These are phyloP conservation scores for Montipora capricornis DNA, from an alignment of 64 coral and sea anemone genomes.

Conservation along the genomic window DNA sequence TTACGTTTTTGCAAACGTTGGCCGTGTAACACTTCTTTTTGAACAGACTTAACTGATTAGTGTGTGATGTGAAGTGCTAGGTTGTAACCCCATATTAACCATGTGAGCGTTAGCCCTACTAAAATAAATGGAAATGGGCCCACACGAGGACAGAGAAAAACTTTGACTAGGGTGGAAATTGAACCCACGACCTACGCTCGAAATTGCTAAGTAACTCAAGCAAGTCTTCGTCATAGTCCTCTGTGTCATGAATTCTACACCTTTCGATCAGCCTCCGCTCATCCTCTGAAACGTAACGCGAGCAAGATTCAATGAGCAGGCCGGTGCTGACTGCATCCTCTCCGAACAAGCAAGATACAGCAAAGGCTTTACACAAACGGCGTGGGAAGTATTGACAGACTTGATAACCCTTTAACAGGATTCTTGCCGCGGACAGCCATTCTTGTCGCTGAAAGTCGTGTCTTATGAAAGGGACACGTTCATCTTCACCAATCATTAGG, in stretches of 20 bases:
- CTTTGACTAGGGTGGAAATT: no score
- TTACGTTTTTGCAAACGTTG: no score
- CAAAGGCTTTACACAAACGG: constrained; percentile 25
- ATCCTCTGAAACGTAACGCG: neutral
- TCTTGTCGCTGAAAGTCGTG: constrained; percentile 52
- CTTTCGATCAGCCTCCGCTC: neutral
- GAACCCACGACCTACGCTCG: neutral
- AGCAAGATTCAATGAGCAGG: neutral
- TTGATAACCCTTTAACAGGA: constrained; percentile 41
- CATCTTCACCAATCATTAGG: constrained; percentile 40
- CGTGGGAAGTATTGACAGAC: constrained; percentile 32
- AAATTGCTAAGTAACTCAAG: constrained; percentile 17
- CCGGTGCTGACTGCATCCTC: neutral
- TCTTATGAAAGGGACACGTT: constrained; percentile 33
- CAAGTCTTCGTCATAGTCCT: constrained; percentile 4
- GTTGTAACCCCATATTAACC: no score
- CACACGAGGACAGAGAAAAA: no score
- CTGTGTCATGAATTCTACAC: neutral
- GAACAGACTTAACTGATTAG: no score
- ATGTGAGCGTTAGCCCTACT: no score
- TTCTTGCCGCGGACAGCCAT: constrained; percentile 49
- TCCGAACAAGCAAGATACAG: constrained; percentile 15
- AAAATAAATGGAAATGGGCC: no score
- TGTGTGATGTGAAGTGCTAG: no score
- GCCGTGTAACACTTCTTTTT: neutral